A percentile compares a stretch with the other conserved stretches of the same genome.
Evolutionary conservation across 2,888 invertebrate species (phyloP).

Genomic region (Chesias legatella): DNA sequence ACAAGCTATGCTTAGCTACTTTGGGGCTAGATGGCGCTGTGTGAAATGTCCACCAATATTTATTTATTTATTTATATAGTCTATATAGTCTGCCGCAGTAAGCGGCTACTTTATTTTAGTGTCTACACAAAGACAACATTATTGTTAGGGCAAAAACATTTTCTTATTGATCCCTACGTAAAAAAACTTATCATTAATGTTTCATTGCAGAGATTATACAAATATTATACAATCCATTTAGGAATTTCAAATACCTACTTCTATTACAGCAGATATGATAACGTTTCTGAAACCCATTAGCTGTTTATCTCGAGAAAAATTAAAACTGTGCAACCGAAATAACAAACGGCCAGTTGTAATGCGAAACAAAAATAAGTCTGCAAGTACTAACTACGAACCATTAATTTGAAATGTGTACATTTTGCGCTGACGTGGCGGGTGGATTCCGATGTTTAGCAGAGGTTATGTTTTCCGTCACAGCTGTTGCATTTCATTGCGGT

Average conservation of each 20-base stretch:
- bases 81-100: no score
- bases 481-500: slow-evolving; percentile 3
- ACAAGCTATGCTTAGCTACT: no score
- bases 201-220: no score
- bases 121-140: no score
- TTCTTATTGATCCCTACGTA: no score
- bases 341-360: slow-evolving; percentile 50
- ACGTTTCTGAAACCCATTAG: slow-evolving; percentile 28
- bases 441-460: slow-evolving; percentile 34
- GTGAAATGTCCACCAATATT: no score
- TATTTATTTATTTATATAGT: no score
- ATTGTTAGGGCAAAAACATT: no score
- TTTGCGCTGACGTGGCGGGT: slow-evolving; percentile 42
- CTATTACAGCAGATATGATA: slow-evolving; percentile 16
- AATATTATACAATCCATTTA: no score
- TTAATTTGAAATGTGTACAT: slow-evolving; percentile 54
- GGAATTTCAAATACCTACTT: slow-evolving; percentile 7
- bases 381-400: slow-evolving; percentile 49
- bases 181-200: no score
- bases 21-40: no score
- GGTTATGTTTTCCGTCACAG: slow-evolving; percentile 3
- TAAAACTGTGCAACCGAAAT: slow-evolving; percentile 36
- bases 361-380: slow-evolving; percentile 52
- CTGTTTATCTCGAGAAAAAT: slow-evolving; percentile 24
- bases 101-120: no score